Conservation (phyloP, 2,797 vertebrate genomes). For the Scolopax bukidnonensis region DNA sequence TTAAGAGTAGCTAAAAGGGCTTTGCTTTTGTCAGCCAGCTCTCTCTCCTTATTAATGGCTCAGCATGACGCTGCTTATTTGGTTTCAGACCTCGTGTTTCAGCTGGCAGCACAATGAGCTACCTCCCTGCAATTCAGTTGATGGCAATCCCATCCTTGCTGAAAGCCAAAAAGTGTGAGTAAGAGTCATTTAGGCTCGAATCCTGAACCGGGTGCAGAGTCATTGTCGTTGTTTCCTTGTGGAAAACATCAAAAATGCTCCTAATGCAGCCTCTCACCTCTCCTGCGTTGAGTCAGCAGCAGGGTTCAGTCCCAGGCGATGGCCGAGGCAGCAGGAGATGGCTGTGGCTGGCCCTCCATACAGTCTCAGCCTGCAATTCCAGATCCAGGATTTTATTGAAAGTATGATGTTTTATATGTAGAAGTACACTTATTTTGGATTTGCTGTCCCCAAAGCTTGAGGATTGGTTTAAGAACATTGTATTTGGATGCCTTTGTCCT, state of each 20-base stretch:
- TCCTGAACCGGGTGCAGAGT: neutral
- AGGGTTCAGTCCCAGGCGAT: neutral
- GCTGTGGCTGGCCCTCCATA: neutral
- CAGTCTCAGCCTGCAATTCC: neutral
- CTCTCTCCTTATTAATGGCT: neutral
- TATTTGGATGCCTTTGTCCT: neutral
- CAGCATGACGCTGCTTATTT: neutral
- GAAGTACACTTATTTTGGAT: neutral
- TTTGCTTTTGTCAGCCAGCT: neutral
- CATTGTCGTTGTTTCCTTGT: accelerated
- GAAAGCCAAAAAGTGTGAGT: neutral
- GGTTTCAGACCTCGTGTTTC: neutral
- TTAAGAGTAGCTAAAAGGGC: neutral
- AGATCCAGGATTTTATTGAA: neutral
- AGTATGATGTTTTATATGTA: neutral
- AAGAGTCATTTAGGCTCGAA: neutral
- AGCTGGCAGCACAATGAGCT: neutral
- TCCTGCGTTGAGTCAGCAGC: neutral
- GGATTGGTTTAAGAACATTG: neutral
- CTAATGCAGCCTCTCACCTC: neutral
- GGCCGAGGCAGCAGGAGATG: neutral
- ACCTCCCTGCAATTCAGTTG: neutral
- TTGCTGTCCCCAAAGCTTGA: neutral
- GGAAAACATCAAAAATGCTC: neutral
- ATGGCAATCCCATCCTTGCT: neutral